phyloP scores from a whole-genome alignment of 2,888 invertebrate genomes.

The Megamerina dolium region DNA sequence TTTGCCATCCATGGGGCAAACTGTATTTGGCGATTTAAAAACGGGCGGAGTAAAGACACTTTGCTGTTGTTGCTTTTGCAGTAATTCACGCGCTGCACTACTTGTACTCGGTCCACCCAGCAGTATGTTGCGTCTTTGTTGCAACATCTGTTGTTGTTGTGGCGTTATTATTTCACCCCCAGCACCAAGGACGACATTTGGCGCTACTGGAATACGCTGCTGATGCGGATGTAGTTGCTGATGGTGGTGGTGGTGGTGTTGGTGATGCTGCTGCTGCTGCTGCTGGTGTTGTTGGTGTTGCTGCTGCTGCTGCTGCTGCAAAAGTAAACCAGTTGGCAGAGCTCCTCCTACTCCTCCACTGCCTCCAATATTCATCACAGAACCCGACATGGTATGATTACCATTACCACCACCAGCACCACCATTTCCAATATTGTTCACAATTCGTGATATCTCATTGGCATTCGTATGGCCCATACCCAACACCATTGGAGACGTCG shows the following conservation, averaged over 20 bases:
- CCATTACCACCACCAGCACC: conserved; percentile 29
- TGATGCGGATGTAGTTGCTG: conserved; percentile 24
- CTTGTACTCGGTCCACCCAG: conserved; percentile 23
- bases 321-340: conserved; percentile 1
- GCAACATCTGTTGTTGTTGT: conserved; percentile 26
- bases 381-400: no score
- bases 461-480: conserved; percentile 18
- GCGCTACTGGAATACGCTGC: conserved; percentile 26
- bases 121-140: conserved; percentile 27
- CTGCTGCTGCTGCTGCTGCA: conserved; percentile 26
- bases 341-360: conserved; percentile 7
- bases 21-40: conserved; percentile 79
- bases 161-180: conserved; percentile 4
- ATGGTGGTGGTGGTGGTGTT: no score
- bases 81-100: conserved; percentile 16
- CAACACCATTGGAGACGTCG: conserved; percentile 15
- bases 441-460: conserved; percentile 20
- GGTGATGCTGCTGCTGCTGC: no score
- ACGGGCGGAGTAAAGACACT: conserved; percentile 33
- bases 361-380: no score
- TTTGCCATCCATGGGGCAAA: conserved; percentile 78
- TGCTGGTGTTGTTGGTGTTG: no score
- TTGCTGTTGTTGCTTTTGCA: conserved; percentile 23
- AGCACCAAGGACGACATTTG: conserved; percentile 19
- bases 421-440: conserved; percentile 19